These are phyloP conservation scores for Isurus oxyrinchus DNA, from an alignment of 2,113 vertebrate genomes.

Conservation along the genomic window DNA sequence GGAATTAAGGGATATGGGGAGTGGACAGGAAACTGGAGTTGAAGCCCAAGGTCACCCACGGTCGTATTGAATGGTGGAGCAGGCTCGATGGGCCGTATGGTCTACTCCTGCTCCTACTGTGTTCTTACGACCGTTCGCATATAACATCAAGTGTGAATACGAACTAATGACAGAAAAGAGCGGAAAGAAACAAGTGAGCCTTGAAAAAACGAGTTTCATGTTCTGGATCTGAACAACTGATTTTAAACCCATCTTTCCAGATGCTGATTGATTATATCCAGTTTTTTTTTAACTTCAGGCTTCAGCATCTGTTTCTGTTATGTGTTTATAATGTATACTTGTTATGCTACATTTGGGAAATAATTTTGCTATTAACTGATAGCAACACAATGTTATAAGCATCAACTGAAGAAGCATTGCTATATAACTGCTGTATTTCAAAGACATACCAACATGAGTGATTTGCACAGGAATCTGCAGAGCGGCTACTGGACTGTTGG, in stretches of 20 bases:
- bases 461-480: constrained; percentile 93
- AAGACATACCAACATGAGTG: constrained; percentile 82
- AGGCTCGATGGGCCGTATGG: too few relatives aligned
- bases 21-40: too few relatives aligned
- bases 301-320: not conserved
- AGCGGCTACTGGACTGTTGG: constrained; percentile 70
- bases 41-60: too few relatives aligned
- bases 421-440: not conserved
- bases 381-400: not conserved
- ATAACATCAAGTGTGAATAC: not conserved
- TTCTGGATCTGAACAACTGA: not conserved
- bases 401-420: not conserved
- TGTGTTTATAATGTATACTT: not conserved
- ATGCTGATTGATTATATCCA: not conserved
- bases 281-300: not conserved
- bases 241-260: not conserved
- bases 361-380: not conserved
- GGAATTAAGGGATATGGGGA: too few relatives aligned
- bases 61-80: too few relatives aligned
- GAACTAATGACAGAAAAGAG: not conserved
- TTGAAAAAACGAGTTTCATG: not conserved
- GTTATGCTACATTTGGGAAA: not conserved
- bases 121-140: not conserved
- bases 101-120: too few relatives aligned
- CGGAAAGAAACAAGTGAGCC: not conserved